phyloP scores from a whole-genome alignment of 2,888 invertebrate species.

The Uropetala carovei region DNA sequence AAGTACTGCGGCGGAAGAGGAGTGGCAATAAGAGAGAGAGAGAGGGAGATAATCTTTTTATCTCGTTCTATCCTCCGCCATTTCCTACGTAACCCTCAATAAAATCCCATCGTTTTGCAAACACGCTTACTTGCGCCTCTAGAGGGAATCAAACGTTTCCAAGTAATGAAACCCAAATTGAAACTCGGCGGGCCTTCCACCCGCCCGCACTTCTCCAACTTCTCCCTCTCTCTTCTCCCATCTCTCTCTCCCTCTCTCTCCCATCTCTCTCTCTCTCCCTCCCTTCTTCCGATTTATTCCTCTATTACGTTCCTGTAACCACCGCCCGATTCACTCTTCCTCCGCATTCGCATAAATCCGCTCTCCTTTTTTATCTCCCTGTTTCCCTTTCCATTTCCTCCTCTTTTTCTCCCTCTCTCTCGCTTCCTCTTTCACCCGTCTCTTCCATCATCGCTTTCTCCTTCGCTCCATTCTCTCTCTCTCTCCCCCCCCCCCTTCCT shows the following conservation, averaged over 20 bases:
- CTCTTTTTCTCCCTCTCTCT: background rate
- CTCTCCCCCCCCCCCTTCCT: background rate
- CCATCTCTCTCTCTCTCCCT: background rate
- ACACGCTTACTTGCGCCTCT: constrained; percentile 61
- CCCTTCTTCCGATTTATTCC: background rate
- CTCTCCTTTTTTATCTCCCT: background rate
- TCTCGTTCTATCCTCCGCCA: constrained; percentile 14
- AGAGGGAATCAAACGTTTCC: constrained; percentile 61
- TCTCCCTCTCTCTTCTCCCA: background rate
- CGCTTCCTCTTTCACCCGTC: background rate
- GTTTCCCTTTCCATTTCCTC: background rate
- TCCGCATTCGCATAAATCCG: no score
- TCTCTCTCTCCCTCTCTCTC: background rate
- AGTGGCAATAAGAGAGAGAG: background rate
- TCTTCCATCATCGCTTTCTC: background rate
- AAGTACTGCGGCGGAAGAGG: background rate
- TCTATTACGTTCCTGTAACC: no score
- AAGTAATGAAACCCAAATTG: constrained; percentile 63
- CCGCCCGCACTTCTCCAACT: background rate
- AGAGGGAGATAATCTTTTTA: constrained; percentile 55
- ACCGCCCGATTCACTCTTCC: no score
- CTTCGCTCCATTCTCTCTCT: background rate
- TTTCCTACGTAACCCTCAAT: constrained; percentile 14
- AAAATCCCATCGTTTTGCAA: constrained; percentile 61
- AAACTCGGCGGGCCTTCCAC: constrained; percentile 42